A percentile compares a stretch with the other conserved stretches of the same genome.
phyloP scores from a whole-genome alignment of 2,888 invertebrate genomes.

The Heterodera filipjevi region DNA sequence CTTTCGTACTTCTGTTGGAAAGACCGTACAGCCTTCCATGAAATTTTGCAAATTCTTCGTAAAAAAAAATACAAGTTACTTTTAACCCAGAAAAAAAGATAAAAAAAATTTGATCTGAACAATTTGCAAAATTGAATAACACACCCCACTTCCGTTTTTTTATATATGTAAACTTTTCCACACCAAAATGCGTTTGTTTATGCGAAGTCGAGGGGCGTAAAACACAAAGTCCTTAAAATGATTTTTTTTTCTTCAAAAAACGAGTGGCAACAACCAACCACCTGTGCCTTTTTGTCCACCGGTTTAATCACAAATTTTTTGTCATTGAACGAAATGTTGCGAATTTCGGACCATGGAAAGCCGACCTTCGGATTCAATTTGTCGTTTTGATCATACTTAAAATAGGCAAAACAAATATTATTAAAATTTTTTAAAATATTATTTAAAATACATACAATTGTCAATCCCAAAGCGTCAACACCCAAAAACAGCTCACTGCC shows the following conservation, averaged over 20 bases:
- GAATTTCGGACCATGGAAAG: slow-evolving; percentile 99
- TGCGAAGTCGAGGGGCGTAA: slow-evolving; percentile 94
- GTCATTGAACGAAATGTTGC: slow-evolving; percentile 98
- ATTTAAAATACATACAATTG: slow-evolving; percentile 73
- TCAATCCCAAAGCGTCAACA: slow-evolving; percentile 94
- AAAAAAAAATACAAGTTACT: too few species aligned
- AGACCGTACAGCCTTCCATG: too few species aligned
- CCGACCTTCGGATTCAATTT: slow-evolving; percentile 95
- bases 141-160: too few species aligned
- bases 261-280: background rate
- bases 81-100: too few species aligned
- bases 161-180: background rate
- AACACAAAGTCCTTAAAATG: slow-evolving; percentile 85
- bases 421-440: background rate
- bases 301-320: slow-evolving; percentile 99
- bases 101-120: too few species aligned
- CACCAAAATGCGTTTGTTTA: slow-evolving; percentile 91
- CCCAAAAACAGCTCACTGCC: slow-evolving; percentile 97
- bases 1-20: too few species aligned
- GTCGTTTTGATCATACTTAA: slow-evolving; percentile 89
- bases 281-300: slow-evolving; percentile 96
- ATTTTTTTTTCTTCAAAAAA: slow-evolving; percentile 42
- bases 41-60: background rate
- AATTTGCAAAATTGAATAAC: too few species aligned
- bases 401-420: background rate